Base-by-base conservation (phyloP, 1,140 invertebrate species). In the Charaxes varanes region DNA sequence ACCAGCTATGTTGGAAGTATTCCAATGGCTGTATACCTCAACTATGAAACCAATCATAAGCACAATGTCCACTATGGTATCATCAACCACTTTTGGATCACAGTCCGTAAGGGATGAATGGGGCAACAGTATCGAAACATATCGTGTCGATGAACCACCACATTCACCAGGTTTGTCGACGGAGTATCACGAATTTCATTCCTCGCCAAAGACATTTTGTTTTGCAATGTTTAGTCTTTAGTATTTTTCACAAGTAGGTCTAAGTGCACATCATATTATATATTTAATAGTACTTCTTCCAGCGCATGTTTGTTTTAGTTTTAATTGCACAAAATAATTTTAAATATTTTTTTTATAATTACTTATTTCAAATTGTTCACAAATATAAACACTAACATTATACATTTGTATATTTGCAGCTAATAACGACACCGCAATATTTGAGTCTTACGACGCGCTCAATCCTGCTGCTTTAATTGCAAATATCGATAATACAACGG, bases 381-480 rank as follows among this genome's bases (percentile, higher is more conserved):
- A 14, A 6, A n/a, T n/a, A n/a, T 28, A 3, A 2, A 10, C n/a
- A 14, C 15, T 5, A 30, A 27, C 15, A 21, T 12, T 17, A 1
- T 21, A 40, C 8, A 26, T 43, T 43, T 41, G 22, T 33, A n/a
- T n/a, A n/a, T 37, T 78, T 78, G 41, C 66, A 80, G 77, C 62
- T 22, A 85, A 86, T 36, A 87, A 86, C 27, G 78, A 79, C 6
- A 74, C 86, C n/a, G 86, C 87, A 61, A 74, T 86, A 41, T 68
- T 87, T n/a, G 87, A 88, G 44, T 88, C 85, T 4, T 85, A 89
- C 47, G 88, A 90, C 41, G 85, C 70, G 10, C 63, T 88, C 10
- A 89, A 87, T 55, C 89, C 89, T 28, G 88, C 88, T 32, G 88
- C 90, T 1, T 58, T 90, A 30, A 86, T 85, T 35, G 85, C 85